Evolutionary conservation across 2,113 vertebrate species (phyloP).

Genomic region (Prunella himalayana): DNA sequence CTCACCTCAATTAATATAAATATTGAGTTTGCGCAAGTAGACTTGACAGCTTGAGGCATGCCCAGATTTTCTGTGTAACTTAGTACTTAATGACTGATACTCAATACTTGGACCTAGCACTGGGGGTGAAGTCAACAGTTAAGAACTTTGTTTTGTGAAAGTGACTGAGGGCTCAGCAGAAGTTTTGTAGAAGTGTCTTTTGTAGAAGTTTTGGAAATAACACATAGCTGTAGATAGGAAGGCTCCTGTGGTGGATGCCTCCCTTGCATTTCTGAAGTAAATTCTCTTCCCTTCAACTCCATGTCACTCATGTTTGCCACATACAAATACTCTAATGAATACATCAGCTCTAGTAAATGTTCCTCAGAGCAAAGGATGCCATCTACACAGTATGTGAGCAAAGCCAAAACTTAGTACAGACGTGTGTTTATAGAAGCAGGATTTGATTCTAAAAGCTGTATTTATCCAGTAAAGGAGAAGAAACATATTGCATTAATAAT

Average conservation of each 20-base stretch:
- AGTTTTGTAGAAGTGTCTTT: background rate
- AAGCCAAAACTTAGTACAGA: background rate
- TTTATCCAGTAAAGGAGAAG: background rate
- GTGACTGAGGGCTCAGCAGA: background rate
- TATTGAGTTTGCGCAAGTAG: conserved; percentile 44
- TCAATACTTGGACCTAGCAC: background rate
- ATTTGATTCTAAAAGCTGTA: background rate
- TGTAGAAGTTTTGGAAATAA: background rate
- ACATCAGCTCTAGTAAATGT: background rate
- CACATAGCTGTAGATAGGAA: background rate
- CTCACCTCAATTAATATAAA: conserved; percentile 48
- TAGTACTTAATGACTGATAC: conserved; percentile 6
- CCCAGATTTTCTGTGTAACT: conserved; percentile 34
- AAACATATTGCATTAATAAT: background rate
- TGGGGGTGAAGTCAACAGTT: conserved; percentile 25
- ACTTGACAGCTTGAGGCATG: conserved; percentile 53
- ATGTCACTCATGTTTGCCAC: background rate
- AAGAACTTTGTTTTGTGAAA: conserved; percentile 13
- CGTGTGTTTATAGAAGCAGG: background rate
- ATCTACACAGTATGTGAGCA: background rate
- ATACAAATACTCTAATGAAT: background rate
- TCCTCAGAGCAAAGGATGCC: background rate
- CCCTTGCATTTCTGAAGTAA: background rate
- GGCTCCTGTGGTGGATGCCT: rapidly evolving
- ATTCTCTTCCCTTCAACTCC: background rate